Conservation (phyloP, 1,140 invertebrate genomes). For the Grapholita molesta region DNA sequence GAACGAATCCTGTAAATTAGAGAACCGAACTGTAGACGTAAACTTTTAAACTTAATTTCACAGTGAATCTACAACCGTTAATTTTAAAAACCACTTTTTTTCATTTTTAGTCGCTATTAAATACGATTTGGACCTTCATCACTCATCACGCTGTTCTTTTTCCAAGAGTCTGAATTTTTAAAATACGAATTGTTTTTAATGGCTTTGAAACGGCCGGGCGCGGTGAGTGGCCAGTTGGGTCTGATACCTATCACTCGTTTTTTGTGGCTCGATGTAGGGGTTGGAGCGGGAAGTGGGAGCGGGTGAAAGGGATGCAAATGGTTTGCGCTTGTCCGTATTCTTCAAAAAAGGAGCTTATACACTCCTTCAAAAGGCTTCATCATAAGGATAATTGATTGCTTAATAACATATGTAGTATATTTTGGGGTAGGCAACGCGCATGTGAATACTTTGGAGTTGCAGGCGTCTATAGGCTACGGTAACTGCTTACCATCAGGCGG, state of each 20-base stretch:
- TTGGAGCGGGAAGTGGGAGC: not conserved
- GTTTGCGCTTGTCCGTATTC: too few relatives aligned
- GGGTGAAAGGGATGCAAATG: not conserved
- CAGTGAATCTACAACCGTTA: not conserved
- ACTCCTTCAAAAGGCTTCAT: too few relatives aligned
- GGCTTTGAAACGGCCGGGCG: not conserved
- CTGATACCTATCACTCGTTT: conserved; percentile 11
- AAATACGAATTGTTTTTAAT: conserved; percentile 8
- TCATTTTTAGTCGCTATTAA: not conserved
- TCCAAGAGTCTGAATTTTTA: not conserved
- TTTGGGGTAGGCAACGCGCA: too few relatives aligned
- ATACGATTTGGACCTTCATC: not conserved
- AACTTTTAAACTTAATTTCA: not conserved
- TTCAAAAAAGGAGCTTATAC: too few relatives aligned
- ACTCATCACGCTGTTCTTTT: not conserved
- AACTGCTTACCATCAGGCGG: too few relatives aligned
- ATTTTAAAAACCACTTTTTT: not conserved
- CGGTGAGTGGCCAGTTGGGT: not conserved
- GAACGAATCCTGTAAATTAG: not conserved
- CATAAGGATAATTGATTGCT: too few relatives aligned
- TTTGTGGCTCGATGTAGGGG: not conserved
- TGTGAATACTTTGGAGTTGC: too few relatives aligned
- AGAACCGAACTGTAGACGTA: not conserved
- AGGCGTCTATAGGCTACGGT: too few relatives aligned
- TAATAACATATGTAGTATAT: too few relatives aligned